Evolutionary conservation across 1,140 invertebrate genomes (phyloP), one percentile per base, ranked within the genome.

Genomic region (Drosophila yakuba): DNA sequence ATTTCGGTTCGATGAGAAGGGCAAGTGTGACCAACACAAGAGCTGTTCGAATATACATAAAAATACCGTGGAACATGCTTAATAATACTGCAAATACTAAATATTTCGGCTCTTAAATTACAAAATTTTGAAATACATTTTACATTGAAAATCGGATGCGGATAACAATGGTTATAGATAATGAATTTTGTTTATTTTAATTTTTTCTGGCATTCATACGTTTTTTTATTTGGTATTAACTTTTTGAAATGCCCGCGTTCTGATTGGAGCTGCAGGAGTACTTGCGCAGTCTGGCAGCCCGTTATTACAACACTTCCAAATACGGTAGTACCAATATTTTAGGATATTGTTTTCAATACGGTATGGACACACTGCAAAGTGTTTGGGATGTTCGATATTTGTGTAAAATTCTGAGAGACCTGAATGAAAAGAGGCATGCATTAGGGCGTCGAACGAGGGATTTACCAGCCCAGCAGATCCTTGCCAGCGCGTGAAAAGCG

Each of bases 301-400:
- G 7, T 8, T 32, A 32, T 32, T 32, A 32, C 32, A 32, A 7
- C 32, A 32, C 8, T 32, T 10, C 32, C 32, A 32, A 32, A 39
- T 39, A 39, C 14, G 38, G 38, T 39, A 39, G 38, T 39, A 39
- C 38, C 4, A 39, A 4, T 39, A 39, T 39, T 14, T 39, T 39
- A 39, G 11, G 38, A 14, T 39, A 6, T 39, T 39, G 14, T 39
- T 39, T 11, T 45, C 15, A 15, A 45, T 45, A 32, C 32, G 32
- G 43, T 20, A 10, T 44, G n/a, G 7, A 10, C 43, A 69, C 55
- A 59, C 62, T 56, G 14, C 38, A 50, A 55, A 71, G 74, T 82
- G 74, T 84, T 84, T 84, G 81, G 81, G 80, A 85, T 88, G 83
- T 86, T 86, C 82, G 79, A 82, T 82, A 74, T 85, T 86, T 82